Percentiles rank a stretch among this genome's conserved stretches.
Conservation (phyloP, 1,140 invertebrate species). For the Mylabris phalerata region DNA sequence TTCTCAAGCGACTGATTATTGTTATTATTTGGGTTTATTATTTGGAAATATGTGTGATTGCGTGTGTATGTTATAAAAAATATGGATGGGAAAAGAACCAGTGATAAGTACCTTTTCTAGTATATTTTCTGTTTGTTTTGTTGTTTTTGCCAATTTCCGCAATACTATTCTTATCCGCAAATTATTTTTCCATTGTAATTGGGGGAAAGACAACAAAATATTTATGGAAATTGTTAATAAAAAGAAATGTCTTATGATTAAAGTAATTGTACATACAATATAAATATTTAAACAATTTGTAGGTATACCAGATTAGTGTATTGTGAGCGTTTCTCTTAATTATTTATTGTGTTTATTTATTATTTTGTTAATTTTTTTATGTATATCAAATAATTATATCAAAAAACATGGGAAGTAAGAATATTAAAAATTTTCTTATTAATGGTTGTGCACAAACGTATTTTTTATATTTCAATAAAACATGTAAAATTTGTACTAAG, state of each 20-base stretch:
- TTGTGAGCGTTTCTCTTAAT: no score
- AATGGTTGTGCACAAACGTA: conserved; percentile 24
- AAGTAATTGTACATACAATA: conserved; percentile 12
- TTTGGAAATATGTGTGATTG: not conserved
- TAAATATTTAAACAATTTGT: no score
- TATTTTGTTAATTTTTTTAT: conserved; percentile 6
- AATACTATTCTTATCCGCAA: not conserved
- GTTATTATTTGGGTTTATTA: conserved; percentile 11
- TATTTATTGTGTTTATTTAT: not conserved
- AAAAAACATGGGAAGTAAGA: not conserved
- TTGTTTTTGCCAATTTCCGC: no score
- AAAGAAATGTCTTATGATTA: conserved; percentile 15
- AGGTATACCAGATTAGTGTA: no score
- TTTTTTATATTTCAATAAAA: conserved; percentile 22
- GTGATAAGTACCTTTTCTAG: no score
- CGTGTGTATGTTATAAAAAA: no score
- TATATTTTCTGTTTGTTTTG: no score
- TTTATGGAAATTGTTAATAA: conserved; percentile 10
- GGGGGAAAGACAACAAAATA: not conserved
- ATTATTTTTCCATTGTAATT: conserved; percentile 1
- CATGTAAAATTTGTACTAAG: not conserved
- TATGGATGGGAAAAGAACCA: no score
- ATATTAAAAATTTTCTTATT: conserved; percentile 8
- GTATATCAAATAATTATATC: conserved; percentile 3
- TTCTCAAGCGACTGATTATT: conserved; percentile 15